Conservation (phyloP, 2,888 invertebrate genomes). For the Acanthoscelides obtectus region DNA sequence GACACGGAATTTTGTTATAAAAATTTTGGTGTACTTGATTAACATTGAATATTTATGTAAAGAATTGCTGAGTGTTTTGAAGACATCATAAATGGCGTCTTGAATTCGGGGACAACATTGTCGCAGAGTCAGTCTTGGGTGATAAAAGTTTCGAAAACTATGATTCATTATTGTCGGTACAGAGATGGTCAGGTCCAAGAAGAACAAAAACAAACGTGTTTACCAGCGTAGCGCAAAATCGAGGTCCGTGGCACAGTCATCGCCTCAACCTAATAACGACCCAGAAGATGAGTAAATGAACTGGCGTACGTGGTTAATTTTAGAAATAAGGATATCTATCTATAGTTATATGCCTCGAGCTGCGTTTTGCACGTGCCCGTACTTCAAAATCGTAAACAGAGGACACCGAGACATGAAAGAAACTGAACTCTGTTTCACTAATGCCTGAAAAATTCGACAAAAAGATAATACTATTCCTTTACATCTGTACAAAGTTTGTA, state of each 20-base stretch:
- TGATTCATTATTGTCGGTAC: not conserved
- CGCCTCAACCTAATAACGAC: not conserved
- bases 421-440: not conserved
- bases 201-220: not conserved
- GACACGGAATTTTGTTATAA: too few relatives aligned
- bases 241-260: not conserved
- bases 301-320: not conserved
- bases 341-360: not conserved
- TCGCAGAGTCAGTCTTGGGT: too few relatives aligned
- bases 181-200: not conserved
- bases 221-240: not conserved
- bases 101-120: too few relatives aligned
- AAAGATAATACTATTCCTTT: too few relatives aligned
- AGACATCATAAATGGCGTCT: too few relatives aligned
- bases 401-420: not conserved
- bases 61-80: too few relatives aligned
- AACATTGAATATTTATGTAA: too few relatives aligned
- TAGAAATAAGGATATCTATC: not conserved
- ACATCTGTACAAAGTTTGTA: too few relatives aligned
- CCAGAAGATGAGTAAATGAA: not conserved
- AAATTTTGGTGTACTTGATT: too few relatives aligned
- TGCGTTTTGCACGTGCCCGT: not conserved
- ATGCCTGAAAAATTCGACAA: too few relatives aligned
- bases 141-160: too few relatives aligned
- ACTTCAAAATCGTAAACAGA: not conserved